Evolutionary conservation across 2,113 vertebrate species (phyloP), one percentile per base, ranked within the genome.

Genomic region (Rhinichthys klamathensis): DNA sequence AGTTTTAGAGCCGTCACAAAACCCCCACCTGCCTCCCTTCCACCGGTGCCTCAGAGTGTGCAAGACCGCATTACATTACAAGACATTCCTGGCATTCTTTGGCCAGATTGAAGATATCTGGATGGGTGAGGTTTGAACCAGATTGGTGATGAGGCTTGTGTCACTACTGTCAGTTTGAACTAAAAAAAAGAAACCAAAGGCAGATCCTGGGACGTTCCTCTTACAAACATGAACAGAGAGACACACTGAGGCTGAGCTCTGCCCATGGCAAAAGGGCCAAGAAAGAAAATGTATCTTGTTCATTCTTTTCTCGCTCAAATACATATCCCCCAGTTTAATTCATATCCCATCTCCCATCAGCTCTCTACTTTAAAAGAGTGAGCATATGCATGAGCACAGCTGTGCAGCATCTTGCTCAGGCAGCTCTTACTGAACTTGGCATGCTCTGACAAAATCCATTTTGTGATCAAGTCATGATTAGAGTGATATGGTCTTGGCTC

Each of bases 1-100:
- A 98, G 96, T 97, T 97, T 99, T 96, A 97, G 54, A 92, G 94
- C 95, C 97, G 96, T 98, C 97, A 98, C 95, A 58, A 84, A 85
- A 9, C 49, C 70, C 72, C 89, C 90, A 60, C 51, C 25, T 27
- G 35, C 65, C 84, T 89, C 35, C 74, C 91, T 87, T 54, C n/a
- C 80, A 91, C 91, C 13, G 8, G 85, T 92, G 91, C 85, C 83
- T 92, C 91, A 84, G 49, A 83, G 79, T 75, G 79, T 56, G 56
- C 69, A 69, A 1, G 16, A 18, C n/a, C 13, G 23, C 5, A 30
- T 85, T 86, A 91, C 87, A 61, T 85, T 46, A 84, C 86, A 91
- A 93, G 94, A 93, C 94, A 96, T 96, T 96, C 95, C 90, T 94
- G 12, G 77, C 89, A 95, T 96, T 95, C 95, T 89, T 92, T 58